These are phyloP conservation scores for Hypselothyrea guttata DNA, from an alignment of 2,888 invertebrate genomes.

Conservation along the genomic window DNA sequence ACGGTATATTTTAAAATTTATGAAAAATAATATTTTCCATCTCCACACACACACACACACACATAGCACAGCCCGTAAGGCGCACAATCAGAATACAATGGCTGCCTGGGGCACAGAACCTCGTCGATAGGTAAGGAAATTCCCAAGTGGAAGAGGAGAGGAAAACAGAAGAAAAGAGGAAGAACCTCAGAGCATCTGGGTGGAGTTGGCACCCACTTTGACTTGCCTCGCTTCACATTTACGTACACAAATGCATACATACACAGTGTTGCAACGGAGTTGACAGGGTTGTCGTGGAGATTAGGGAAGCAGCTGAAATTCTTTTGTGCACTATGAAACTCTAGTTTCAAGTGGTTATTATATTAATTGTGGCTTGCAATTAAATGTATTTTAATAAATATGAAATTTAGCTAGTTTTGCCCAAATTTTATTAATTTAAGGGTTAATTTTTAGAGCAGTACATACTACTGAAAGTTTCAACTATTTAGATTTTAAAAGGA, in stretches of 20 bases:
- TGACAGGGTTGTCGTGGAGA: constrained; percentile 32
- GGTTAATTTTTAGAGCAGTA: too few relatives aligned
- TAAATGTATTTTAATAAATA: too few relatives aligned
- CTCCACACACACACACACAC: constrained; percentile 49
- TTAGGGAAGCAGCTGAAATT: background rate
- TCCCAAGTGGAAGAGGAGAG: background rate
- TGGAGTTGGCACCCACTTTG: constrained; percentile 24
- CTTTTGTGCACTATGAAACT: background rate
- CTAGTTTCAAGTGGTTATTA: too few relatives aligned
- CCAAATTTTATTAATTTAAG: too few relatives aligned
- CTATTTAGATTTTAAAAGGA: too few relatives aligned
- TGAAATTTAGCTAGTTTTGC: too few relatives aligned
- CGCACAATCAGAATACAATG: constrained; percentile 64
- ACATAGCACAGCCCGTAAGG: constrained; percentile 25
- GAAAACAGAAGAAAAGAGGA: too few relatives aligned
- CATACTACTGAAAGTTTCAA: too few relatives aligned
- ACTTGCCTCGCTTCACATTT: constrained; percentile 30
- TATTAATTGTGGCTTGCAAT: too few relatives aligned
- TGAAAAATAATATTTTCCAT: constrained; percentile 80
- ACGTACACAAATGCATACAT: constrained; percentile 29
- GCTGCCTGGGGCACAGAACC: constrained; percentile 52
- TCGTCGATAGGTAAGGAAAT: background rate
- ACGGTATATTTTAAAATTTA: constrained; percentile 80
- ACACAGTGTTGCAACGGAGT: constrained; percentile 34
- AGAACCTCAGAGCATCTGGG: background rate